Evolutionary conservation across 2,797 vertebrate genomes (phyloP), one percentile per base, ranked within the genome.

Genomic region (Hydrolagus colliei): DNA sequence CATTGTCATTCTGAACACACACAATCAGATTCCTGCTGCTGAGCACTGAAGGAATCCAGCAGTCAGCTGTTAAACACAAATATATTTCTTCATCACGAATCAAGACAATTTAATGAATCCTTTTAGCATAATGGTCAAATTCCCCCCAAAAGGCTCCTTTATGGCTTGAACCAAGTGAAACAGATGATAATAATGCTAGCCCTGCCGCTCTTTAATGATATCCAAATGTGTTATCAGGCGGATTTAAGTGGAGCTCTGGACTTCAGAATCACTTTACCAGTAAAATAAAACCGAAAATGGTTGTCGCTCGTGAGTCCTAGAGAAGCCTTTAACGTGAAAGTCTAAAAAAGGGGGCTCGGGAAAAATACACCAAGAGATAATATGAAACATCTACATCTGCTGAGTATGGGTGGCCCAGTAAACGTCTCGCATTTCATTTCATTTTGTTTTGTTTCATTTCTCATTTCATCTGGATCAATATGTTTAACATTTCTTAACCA

Each of bases 201-300:
- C 77, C 14, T 65, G 41, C 20, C 16, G 41, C 32, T 84, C 65
- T 68, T 35, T 68, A 32, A 3, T 41, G 22, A 65, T 80, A 80
- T 67, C 78, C 62, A 80, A 67, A 71, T 61, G 71, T 5, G 71
- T 41, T 79, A 22, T 79, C 77, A 63, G 22, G 63, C 63, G 77
- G 77, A 1, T 63, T 22, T 65, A 63, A 79, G 63, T 79, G 61
- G n/a, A 79, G n/a, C 12, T 79, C 18, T 79, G 77, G 61, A 79
- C 61, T 63, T 79, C 5, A 22, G 20, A 78, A 1, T n/a, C 62
- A 61, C 65, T 82, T 67, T 11, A 80, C 63, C 18, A 52, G 32
- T 68, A 32, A 35, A 41, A 18, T 84, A 22, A 71, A 71, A 10
- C 68, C 16, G 65, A 11, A 84, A 80, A 84, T 35, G 71, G 9